Evolutionary conservation across 2,113 vertebrate genomes (phyloP).

Genomic region (Panthera uncia): DNA sequence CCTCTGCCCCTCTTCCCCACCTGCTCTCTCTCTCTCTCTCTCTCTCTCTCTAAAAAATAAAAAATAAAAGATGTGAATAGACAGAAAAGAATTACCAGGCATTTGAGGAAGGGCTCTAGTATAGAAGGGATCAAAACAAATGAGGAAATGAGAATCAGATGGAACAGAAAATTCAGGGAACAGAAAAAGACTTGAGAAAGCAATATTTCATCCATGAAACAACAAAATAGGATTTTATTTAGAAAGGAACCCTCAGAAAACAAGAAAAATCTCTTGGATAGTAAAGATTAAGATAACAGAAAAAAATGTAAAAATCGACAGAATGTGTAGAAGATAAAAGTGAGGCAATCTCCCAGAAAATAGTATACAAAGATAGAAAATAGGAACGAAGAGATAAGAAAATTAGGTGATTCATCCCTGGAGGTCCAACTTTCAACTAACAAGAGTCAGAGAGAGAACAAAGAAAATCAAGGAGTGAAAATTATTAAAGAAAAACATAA

Average conservation of each 20-base stretch:
- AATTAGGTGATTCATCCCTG: background rate
- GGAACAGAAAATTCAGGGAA: background rate
- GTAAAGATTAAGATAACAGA: conserved; percentile 29
- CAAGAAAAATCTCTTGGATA: background rate
- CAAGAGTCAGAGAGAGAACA: background rate
- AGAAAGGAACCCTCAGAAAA: conserved; percentile 10
- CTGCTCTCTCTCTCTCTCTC: no score
- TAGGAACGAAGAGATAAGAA: background rate
- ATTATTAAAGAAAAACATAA: background rate
- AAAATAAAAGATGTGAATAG: background rate
- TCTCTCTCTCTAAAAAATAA: background rate
- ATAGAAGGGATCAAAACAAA: background rate
- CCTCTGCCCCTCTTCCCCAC: no score
- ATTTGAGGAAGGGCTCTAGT: background rate
- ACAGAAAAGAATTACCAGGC: background rate
- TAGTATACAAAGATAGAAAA: conserved; percentile 19
- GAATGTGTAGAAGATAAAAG: background rate
- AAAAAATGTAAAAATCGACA: background rate
- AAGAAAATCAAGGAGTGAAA: background rate
- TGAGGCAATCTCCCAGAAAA: background rate
- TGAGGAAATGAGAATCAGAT: background rate
- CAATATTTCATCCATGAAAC: background rate
- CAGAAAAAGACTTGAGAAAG: background rate
- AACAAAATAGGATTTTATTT: background rate
- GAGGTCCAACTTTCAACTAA: conserved; percentile 24